Evolutionary conservation across 2,797 vertebrate species (phyloP), one percentile per base, ranked within the genome.

Genomic region (Helarctos malayanus): DNA sequence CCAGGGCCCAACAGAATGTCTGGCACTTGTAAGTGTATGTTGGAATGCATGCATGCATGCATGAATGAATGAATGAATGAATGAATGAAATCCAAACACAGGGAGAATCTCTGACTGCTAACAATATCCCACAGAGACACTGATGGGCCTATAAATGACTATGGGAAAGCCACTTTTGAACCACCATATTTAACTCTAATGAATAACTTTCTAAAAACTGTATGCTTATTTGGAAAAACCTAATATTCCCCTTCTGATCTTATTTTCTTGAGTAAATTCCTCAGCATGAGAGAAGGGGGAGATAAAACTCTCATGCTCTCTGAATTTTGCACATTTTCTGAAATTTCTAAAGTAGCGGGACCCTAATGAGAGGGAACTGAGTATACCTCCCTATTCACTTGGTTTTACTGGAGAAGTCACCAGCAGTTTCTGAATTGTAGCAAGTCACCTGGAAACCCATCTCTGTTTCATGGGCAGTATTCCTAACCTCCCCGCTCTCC

Each of bases 21-120:
- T 75, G 49, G 41, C 18, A 14, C 32, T 69, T 7, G 18, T 52
- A 18, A 32, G 7, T 69, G 25, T 49, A 7, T 32, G 12, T 2
- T 38, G 0, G 27, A 2, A 19, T 2, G 14, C n/a, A 21, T 12
- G 19, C 35, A 59, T 8, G 8, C 19, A 19, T 2, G 16, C 4
- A 68, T 10, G 32, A 4, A 38, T 4, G 7, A 12, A 18, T 2
- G 7, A 12, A 27, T 13, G 57, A 9, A 61, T 29, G 59, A 2
- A 73, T 10, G 15, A 32, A 75, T 10, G 27, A 18, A 75, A 47
- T 75, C 45, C 27, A 47, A 47, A 45, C 15, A 18, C 27, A 49
- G 45, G 45, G 45, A 75, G 27, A 54, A 52, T 49, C 32, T 86
- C 49, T 41, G 21, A 79, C n/a, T 82, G 23, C 15, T 56, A 65